phyloP scores from a whole-genome alignment of 92 coral and sea anemone genomes.

The Epizoanthus illoricatus region DNA sequence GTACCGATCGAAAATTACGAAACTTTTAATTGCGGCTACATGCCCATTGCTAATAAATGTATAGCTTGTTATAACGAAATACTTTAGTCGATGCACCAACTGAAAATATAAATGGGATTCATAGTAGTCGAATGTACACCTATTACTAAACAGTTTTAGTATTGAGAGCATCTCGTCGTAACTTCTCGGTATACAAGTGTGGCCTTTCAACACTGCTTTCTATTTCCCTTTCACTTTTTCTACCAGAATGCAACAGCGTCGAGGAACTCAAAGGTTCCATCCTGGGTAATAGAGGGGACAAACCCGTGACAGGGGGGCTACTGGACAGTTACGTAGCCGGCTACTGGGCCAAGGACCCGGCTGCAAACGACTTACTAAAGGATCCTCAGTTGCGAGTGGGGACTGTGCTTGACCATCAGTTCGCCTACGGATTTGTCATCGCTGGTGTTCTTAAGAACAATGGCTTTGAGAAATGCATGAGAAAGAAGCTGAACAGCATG shows the following conservation, averaged over 20 bases:
- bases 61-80: too few relatives aligned
- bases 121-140: too few relatives aligned
- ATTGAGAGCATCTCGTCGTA: not conserved
- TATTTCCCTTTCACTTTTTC: not conserved
- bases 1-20: too few relatives aligned
- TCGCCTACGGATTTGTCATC: constrained; percentile 97
- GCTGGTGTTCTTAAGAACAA: constrained; percentile 64
- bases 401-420: constrained; percentile 97
- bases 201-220: not conserved
- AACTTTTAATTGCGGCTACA: too few relatives aligned
- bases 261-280: constrained; percentile 66
- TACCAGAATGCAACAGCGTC: constrained; percentile 67
- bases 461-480: constrained; percentile 75
- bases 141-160: too few relatives aligned
- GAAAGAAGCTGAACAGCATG: constrained; percentile 96
- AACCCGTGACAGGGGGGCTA: constrained; percentile 66
- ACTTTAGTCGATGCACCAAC: too few relatives aligned
- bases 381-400: constrained; percentile 79
- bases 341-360: constrained; percentile 83
- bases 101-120: too few relatives aligned
- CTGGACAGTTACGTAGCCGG: constrained; percentile 99
- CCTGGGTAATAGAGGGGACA: constrained; percentile 28
- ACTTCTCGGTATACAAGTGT: too few relatives aligned
- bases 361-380: constrained; percentile 49
- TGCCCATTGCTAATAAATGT: too few relatives aligned